These are phyloP conservation scores for Oryzias dopingdopingensis DNA, from an alignment of 2,797 vertebrate genomes.

Conservation along the genomic window DNA sequence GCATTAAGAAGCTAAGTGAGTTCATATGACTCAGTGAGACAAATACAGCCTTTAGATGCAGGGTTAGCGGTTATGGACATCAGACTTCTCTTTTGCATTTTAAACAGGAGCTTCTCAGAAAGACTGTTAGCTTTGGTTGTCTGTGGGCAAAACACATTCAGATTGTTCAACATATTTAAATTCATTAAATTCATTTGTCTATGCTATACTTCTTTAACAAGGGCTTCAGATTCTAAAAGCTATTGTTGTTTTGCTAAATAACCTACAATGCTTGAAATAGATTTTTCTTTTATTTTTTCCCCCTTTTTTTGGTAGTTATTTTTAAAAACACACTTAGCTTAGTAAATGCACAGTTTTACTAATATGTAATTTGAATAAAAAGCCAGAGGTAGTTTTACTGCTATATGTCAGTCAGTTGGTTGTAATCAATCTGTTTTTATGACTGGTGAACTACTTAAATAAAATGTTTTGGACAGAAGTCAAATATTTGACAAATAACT, in stretches of 20 bases:
- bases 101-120: background rate
- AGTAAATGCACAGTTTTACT: too few relatives aligned
- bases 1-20: too few relatives aligned
- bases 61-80: background rate
- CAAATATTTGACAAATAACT: background rate
- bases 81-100: background rate
- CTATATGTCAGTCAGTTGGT: background rate
- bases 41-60: background rate
- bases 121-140: constrained; percentile 1
- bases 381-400: too few relatives aligned
- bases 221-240: background rate
- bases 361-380: too few relatives aligned
- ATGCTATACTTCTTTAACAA: background rate
- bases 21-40: constrained; percentile 7
- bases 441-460: background rate
- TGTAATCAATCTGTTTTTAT: background rate
- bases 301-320: too few relatives aligned
- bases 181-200: background rate
- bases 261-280: too few relatives aligned
- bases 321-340: too few relatives aligned
- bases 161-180: background rate
- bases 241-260: background rate
- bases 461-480: background rate
- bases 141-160: background rate
- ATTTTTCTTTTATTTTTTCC: too few relatives aligned